These are phyloP conservation scores for Calameuta pallipes DNA, from an alignment of 2,888 invertebrate species.

Conservation along the genomic window DNA sequence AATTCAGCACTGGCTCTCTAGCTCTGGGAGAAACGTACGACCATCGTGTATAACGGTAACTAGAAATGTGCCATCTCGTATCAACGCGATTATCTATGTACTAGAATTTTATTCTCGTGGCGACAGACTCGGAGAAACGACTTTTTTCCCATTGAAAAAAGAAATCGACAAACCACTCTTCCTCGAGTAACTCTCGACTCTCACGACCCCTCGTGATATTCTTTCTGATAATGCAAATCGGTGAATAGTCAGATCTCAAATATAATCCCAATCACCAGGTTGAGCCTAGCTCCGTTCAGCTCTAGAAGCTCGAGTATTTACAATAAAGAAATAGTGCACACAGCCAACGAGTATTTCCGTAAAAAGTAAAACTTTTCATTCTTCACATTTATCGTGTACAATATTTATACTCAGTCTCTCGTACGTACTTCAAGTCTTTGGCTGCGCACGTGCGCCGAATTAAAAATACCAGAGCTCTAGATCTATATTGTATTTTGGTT, in stretches of 20 bases:
- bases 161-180: not conserved
- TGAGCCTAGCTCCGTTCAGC: not conserved
- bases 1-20: slow-evolving; percentile 26
- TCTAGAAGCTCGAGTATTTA: not conserved
- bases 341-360: not conserved
- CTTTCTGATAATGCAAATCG: not conserved
- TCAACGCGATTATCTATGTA: not conserved
- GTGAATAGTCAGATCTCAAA: not conserved
- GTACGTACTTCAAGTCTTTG: not conserved
- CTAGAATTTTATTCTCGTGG: not conserved
- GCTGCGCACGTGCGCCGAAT: not conserved
- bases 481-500: not conserved
- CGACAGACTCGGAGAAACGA: not conserved
- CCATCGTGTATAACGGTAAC: slow-evolving; percentile 11
- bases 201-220: not conserved
- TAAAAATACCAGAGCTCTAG: not conserved
- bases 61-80: not conserved
- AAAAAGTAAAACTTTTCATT: not conserved
- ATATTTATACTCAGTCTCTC: not conserved
- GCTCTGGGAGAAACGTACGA: slow-evolving; percentile 13
- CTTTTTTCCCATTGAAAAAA: not conserved
- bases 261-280: not conserved
- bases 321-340: too few relatives aligned
- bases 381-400: not conserved
- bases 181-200: too few relatives aligned